Evolutionary conservation across 2,113 vertebrate genomes (phyloP).

Genomic region (Xenopus tropicalis): DNA sequence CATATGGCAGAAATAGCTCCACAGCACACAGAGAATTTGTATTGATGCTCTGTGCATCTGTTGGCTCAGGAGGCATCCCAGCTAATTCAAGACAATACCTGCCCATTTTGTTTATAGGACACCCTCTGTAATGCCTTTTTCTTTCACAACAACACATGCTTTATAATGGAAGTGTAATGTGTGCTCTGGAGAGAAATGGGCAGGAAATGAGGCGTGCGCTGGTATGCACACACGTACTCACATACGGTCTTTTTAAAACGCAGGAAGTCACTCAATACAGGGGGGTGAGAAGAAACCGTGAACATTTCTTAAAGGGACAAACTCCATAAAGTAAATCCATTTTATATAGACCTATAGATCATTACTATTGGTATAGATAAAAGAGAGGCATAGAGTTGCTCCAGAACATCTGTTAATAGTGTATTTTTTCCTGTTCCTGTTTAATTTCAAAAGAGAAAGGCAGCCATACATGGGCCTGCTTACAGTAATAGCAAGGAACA

Average conservation of each 20-base stretch:
- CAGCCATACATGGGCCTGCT: too few relatives aligned
- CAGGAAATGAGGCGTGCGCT: background rate
- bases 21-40: background rate
- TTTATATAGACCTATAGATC: too few relatives aligned
- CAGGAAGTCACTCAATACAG: too few relatives aligned
- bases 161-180: background rate
- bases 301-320: too few relatives aligned
- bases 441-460: too few relatives aligned
- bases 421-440: too few relatives aligned
- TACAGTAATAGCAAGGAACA: too few relatives aligned
- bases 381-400: too few relatives aligned
- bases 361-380: too few relatives aligned
- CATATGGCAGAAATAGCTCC: conserved; percentile 35
- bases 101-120: conserved; percentile 4
- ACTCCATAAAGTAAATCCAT: too few relatives aligned
- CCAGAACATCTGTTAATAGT: too few relatives aligned
- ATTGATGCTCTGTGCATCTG: background rate
- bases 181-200: background rate
- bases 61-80: conserved; percentile 16
- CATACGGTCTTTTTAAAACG: background rate
- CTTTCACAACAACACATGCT: background rate
- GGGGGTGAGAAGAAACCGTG: background rate
- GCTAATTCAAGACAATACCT: conserved; percentile 10
- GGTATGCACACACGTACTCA: background rate
- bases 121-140: background rate